These are phyloP conservation scores for Hipparchia sbordonii DNA, from an alignment of 2,888 invertebrate species.

Conservation along the genomic window DNA sequence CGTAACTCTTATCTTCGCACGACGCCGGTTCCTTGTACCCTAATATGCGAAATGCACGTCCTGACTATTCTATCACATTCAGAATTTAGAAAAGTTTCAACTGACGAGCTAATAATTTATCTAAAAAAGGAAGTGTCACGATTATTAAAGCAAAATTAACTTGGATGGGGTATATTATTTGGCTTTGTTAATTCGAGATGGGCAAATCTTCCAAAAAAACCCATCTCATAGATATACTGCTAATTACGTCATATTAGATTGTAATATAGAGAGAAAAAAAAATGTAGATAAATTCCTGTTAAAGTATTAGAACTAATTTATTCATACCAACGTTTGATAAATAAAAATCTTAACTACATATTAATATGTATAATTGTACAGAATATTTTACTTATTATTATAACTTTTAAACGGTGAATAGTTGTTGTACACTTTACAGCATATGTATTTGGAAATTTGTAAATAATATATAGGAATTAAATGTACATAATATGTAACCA, in stretches of 20 bases:
- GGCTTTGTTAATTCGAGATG: slow-evolving; percentile 4
- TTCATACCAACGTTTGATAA: slow-evolving; percentile 42
- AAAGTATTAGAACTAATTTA: slow-evolving; percentile 49
- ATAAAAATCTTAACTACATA: slow-evolving; percentile 32
- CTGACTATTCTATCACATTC: not conserved
- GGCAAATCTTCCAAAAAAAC: slow-evolving; percentile 29
- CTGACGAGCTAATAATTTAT: too few species aligned
- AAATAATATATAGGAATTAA: slow-evolving; percentile 60
- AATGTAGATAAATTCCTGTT: slow-evolving; percentile 52
- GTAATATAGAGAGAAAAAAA: slow-evolving; percentile 15
- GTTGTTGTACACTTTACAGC: slow-evolving; percentile 44
- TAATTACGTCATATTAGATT: slow-evolving; percentile 3
- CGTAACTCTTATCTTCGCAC: too few species aligned
- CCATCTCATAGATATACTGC: not conserved
- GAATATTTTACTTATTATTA: slow-evolving; percentile 52
- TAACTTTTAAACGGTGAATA: slow-evolving; percentile 40
- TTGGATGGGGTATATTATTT: slow-evolving; percentile 14
- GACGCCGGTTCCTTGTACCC: too few species aligned
- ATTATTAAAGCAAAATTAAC: not conserved
- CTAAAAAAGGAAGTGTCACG: too few species aligned
- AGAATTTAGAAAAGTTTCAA: too few species aligned
- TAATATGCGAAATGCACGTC: too few species aligned
- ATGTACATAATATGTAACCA: slow-evolving; percentile 50
- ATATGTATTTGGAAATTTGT: slow-evolving; percentile 46
- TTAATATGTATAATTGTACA: slow-evolving; percentile 47